These are phyloP conservation scores for Siderastrea radians DNA, from an alignment of 92 coral and sea anemone genomes.

Conservation along the genomic window DNA sequence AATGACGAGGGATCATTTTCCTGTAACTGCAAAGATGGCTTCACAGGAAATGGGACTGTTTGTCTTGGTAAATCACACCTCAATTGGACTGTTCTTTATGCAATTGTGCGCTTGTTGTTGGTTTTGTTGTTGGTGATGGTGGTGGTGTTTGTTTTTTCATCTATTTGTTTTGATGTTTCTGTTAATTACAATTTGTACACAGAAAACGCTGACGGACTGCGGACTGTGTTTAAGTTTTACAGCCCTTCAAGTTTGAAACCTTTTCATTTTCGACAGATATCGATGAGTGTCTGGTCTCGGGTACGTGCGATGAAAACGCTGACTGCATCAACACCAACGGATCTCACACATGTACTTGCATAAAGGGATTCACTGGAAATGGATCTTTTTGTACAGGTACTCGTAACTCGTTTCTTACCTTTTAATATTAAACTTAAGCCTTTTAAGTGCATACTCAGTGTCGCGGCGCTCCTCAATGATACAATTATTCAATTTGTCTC, in stretches of 20 bases:
- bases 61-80: slow-evolving; percentile 41
- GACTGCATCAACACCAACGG: slow-evolving; percentile 46
- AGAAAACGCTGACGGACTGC: too few relatives aligned
- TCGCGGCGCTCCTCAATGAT: neutral
- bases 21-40: slow-evolving; percentile 65
- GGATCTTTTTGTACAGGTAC: slow-evolving; percentile 15
- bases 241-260: too few relatives aligned
- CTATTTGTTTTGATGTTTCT: too few relatives aligned
- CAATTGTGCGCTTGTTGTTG: too few relatives aligned
- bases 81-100: too few relatives aligned
- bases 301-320: slow-evolving; percentile 21
- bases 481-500: neutral
- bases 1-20: slow-evolving; percentile 56
- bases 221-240: too few relatives aligned
- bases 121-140: too few relatives aligned
- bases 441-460: too few relatives aligned
- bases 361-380: slow-evolving; percentile 28
- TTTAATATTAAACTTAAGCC: neutral
- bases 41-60: slow-evolving; percentile 60
- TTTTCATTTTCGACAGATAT: neutral
- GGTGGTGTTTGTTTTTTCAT: too few relatives aligned
- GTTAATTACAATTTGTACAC: too few relatives aligned
- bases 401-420: neutral
- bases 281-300: neutral
- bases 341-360: slow-evolving; percentile 39